phyloP scores from a whole-genome alignment of 2,797 vertebrate species.

The Stomatorhinus walkeri region DNA sequence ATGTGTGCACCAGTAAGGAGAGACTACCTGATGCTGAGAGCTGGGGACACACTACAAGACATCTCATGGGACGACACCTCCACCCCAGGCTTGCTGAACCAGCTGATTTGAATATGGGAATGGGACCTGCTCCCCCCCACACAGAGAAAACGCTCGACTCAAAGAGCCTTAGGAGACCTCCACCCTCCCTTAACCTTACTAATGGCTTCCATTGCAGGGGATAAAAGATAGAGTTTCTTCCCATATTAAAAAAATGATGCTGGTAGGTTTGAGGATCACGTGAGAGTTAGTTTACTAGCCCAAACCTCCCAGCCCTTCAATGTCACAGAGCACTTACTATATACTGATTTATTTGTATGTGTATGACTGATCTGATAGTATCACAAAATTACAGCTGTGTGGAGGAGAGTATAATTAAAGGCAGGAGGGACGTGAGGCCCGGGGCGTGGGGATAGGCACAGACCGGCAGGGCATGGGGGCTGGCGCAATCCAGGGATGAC shows the following conservation, averaged over 20 bases:
- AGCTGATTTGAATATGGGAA: not conserved
- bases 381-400: constrained; percentile 43
- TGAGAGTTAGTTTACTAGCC: not conserved
- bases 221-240: not conserved
- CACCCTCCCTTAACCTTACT: not conserved
- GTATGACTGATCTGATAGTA: constrained; percentile 11
- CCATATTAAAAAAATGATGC: not conserved
- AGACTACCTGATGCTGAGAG: not conserved
- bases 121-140: not conserved
- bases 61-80: not conserved
- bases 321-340: constrained; percentile 30
- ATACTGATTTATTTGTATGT: constrained; percentile 43
- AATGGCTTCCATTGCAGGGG: not conserved
- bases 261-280: not conserved
- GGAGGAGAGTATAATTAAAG: constrained; percentile 42
- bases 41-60: not conserved
- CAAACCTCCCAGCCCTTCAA: not conserved
- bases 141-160: not conserved
- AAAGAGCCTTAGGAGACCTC: not conserved
- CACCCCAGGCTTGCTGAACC: not conserved
- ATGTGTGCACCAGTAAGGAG: not conserved
- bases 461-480: constrained; percentile 11
- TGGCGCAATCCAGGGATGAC: not conserved
- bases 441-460: constrained; percentile 23
- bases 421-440: constrained; percentile 28